Conservation (phyloP, 2,888 invertebrate species). For the Electrophaes corylata region DNA sequence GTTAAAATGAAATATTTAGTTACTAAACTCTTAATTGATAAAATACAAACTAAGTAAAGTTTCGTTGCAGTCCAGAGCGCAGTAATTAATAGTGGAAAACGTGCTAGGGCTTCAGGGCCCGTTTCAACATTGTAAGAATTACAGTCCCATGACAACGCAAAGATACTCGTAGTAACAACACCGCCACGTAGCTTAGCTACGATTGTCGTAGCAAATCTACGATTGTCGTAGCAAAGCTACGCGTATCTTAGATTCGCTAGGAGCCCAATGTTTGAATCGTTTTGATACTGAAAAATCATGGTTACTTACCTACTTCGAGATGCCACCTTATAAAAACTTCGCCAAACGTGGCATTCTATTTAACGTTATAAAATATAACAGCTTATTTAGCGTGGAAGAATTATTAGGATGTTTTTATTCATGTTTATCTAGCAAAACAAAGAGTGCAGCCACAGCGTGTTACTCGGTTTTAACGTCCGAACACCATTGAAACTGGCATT, state of each 20-base stretch:
- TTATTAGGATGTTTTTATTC: constrained; percentile 1
- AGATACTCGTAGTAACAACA: neutral
- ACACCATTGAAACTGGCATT: constrained; percentile 24
- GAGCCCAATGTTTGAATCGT: neutral
- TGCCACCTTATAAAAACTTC: neutral
- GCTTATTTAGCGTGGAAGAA: neutral
- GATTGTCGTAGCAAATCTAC: neutral
- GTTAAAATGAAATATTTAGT: constrained; percentile 12
- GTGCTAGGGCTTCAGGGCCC: constrained; percentile 36
- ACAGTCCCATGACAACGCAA: constrained; percentile 9
- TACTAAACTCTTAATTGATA: constrained; percentile 38
- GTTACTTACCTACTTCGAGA: no score
- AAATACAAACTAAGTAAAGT: constrained; percentile 32
- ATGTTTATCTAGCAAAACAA: constrained; percentile 6
- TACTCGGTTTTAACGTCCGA: constrained; percentile 7
- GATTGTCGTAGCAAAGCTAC: neutral
- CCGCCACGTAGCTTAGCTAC: constrained; percentile 1
- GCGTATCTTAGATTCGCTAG: no score
- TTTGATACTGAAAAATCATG: neutral
- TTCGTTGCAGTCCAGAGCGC: constrained; percentile 31
- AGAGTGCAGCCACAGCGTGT: constrained; percentile 5
- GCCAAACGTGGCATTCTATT: neutral
- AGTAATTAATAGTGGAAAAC: constrained; percentile 37
- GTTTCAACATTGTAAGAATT: constrained; percentile 24
- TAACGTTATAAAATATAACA: neutral